Evolutionary conservation across 2,113 vertebrate species (phyloP).

Genomic region (Isurus oxyrinchus): DNA sequence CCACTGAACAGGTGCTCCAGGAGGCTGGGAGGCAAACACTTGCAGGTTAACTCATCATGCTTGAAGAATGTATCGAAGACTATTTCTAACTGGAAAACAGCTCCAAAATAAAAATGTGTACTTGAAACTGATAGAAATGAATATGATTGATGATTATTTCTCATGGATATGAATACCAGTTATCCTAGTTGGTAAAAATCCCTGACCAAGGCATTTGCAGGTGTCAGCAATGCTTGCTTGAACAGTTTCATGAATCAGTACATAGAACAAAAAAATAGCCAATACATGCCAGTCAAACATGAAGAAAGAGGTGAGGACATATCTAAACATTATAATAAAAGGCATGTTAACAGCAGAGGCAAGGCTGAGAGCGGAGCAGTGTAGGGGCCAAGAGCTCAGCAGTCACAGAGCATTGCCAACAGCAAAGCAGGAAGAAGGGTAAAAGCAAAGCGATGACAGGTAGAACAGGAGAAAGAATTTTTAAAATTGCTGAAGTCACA

Average conservation of each 20-base stretch:
- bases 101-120: neutral
- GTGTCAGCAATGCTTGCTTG: neutral
- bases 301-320: too few species aligned
- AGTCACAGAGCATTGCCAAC: too few species aligned
- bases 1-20: neutral
- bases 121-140: neutral
- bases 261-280: neutral
- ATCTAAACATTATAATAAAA: too few species aligned
- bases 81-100: neutral
- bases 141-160: neutral
- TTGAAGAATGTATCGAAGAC: neutral
- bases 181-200: neutral
- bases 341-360: too few species aligned
- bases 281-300: neutral
- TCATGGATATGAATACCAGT: neutral
- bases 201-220: neutral
- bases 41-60: neutral
- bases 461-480: too few species aligned
- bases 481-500: too few species aligned
- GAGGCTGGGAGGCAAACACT: neutral
- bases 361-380: too few species aligned
- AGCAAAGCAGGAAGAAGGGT: too few species aligned
- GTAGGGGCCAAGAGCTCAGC: too few species aligned
- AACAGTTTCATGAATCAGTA: neutral
- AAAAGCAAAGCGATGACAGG: too few species aligned